Conservation (phyloP, 2,797 vertebrate species). For the Natrix natrix region DNA sequence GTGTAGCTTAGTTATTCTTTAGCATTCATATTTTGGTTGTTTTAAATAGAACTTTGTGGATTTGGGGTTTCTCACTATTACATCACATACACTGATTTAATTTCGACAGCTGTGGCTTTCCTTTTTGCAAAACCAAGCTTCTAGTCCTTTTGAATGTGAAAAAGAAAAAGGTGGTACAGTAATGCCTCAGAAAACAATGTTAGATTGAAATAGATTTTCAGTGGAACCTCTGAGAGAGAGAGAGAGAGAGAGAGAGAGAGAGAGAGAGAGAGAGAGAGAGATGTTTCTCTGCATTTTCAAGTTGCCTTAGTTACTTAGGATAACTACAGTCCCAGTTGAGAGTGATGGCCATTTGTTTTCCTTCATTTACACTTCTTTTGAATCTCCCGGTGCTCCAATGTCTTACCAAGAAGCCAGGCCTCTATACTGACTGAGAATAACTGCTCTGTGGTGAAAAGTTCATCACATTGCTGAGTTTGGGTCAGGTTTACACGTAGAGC, state of each 20-base stretch:
- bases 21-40: neutral
- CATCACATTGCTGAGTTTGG: neutral
- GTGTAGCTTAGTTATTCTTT: neutral
- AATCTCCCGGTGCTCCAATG: neutral
- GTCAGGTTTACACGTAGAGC: constrained; percentile 2
- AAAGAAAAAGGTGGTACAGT: neutral
- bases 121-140: neutral
- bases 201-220: neutral
- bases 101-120: neutral
- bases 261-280: neutral
- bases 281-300: neutral
- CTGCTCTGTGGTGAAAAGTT: neutral
- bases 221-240: neutral
- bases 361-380: neutral
- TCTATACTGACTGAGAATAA: neutral
- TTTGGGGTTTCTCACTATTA: neutral
- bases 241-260: neutral
- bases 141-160: neutral
- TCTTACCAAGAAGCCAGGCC: neutral
- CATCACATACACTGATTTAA: no score
- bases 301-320: neutral
- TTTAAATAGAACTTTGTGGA: neutral
- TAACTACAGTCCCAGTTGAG: neutral
- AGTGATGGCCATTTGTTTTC: neutral
- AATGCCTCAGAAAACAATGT: neutral